A percentile compares a stretch with the other conserved stretches of the same genome.
phyloP scores from a whole-genome alignment of 2,797 vertebrate genomes.

The Poeciliopsis turneri region DNA sequence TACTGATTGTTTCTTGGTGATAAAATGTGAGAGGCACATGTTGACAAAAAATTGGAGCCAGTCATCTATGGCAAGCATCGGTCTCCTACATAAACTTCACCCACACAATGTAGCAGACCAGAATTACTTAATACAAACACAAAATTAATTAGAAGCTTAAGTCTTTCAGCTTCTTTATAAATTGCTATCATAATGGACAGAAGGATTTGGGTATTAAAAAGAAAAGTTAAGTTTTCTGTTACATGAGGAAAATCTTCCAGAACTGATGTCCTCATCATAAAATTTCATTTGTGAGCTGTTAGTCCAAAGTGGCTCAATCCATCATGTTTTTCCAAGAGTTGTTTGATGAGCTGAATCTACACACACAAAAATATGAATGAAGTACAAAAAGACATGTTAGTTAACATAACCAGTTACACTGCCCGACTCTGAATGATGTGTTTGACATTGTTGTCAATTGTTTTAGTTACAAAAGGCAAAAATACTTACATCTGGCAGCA shows the following conservation, averaged over 20 bases:
- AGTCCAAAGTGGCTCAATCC: constrained; percentile 43
- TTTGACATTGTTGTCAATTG: constrained; percentile 58
- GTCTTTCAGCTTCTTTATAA: not conserved
- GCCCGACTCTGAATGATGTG: constrained; percentile 34
- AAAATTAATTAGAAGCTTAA: constrained; percentile 60
- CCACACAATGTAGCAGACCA: constrained; percentile 41
- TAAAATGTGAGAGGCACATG: constrained; percentile 77
- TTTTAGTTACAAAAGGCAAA: constrained; percentile 48
- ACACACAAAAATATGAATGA: constrained; percentile 38
- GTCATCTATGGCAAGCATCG: constrained; percentile 37
- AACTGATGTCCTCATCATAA: constrained; percentile 26
- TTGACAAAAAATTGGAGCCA: constrained; percentile 52
- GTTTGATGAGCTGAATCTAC: constrained; percentile 24
- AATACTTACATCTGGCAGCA: constrained; percentile 70
- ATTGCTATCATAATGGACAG: not conserved
- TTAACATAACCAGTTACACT: constrained; percentile 54
- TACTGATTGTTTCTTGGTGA: constrained; percentile 60
- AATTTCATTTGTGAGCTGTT: constrained; percentile 28
- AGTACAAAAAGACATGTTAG: constrained; percentile 33
- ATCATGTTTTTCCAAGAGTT: constrained; percentile 20
- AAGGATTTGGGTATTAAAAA: constrained; percentile 13
- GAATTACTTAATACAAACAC: constrained; percentile 50
- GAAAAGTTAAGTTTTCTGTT: not conserved
- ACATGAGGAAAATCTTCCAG: constrained; percentile 18
- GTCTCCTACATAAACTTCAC: constrained; percentile 45